Conservation (phyloP, 1,140 invertebrate genomes). For the Hypsibius dujardini region DNA sequence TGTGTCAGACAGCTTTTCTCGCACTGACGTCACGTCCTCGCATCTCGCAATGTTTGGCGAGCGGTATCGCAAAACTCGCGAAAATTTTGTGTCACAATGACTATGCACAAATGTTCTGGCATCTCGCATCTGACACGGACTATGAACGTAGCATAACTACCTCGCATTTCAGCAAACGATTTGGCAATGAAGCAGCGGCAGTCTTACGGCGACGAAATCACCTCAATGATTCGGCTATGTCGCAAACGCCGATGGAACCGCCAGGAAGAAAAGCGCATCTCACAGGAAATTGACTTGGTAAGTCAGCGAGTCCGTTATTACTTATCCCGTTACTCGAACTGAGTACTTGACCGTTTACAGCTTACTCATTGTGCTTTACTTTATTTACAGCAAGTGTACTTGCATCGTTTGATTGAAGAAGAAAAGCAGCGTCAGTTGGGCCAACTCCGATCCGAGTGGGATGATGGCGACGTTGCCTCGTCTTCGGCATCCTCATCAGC, state of each 20-base stretch:
- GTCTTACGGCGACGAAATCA: slow-evolving; percentile 94
- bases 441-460: slow-evolving; percentile 31
- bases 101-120: too few relatives aligned
- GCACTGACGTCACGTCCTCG: too few relatives aligned
- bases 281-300: slow-evolving; percentile 60
- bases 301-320: too few relatives aligned
- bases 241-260: slow-evolving; percentile 77
- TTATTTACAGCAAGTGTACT: slow-evolving; percentile 41
- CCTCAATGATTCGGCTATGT: slow-evolving; percentile 62
- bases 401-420: slow-evolving; percentile 65
- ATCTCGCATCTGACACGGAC: too few relatives aligned
- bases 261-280: slow-evolving; percentile 76
- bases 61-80: too few relatives aligned
- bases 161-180: slow-evolving; percentile 54
- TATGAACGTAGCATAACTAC: background rate
- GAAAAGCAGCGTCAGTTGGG: slow-evolving; percentile 54
- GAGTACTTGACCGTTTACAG: too few relatives aligned
- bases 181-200: slow-evolving; percentile 74
- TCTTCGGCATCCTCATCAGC: background rate
- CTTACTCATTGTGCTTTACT: too few relatives aligned
- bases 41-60: too few relatives aligned
- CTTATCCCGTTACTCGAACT: too few relatives aligned
- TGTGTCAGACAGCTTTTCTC: too few relatives aligned
- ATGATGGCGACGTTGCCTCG: background rate
- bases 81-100: too few relatives aligned